Conservation (phyloP, 2,113 vertebrate species). For the Cyanoderma ruficeps region DNA sequence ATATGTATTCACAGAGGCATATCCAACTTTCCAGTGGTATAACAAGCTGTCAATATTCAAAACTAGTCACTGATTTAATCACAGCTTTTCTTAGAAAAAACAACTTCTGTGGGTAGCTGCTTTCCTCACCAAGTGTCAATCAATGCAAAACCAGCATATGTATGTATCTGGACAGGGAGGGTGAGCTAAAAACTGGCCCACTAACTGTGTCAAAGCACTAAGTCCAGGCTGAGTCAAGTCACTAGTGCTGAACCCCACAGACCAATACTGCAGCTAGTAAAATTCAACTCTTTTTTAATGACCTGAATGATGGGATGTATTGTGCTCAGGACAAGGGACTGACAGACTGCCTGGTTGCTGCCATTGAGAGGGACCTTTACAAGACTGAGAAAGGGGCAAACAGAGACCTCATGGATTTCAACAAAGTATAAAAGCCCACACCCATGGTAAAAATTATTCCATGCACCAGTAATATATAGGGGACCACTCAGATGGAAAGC, state of each 20-base stretch:
- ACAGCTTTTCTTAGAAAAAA: neutral
- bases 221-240: neutral
- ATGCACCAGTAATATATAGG: neutral
- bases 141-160: neutral
- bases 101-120: neutral
- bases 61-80: neutral
- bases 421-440: neutral
- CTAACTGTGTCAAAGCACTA: neutral
- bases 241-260: neutral
- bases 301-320: neutral
- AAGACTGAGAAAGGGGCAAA: neutral
- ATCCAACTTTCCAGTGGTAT: neutral
- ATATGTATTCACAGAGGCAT: neutral
- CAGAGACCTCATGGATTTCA: neutral
- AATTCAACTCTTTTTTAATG: neutral
- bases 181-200: neutral
- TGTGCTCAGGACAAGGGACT: neutral
- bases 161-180: neutral
- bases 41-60: neutral
- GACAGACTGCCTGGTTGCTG: neutral
- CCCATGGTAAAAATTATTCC: rapidly evolving
- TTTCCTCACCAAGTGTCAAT: neutral
- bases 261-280: too few species aligned
- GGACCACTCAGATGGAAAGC: neutral
- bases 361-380: neutral